Evolutionary conservation across 2,797 vertebrate genomes (phyloP).

Genomic region (Pseudochromis fuscus): DNA sequence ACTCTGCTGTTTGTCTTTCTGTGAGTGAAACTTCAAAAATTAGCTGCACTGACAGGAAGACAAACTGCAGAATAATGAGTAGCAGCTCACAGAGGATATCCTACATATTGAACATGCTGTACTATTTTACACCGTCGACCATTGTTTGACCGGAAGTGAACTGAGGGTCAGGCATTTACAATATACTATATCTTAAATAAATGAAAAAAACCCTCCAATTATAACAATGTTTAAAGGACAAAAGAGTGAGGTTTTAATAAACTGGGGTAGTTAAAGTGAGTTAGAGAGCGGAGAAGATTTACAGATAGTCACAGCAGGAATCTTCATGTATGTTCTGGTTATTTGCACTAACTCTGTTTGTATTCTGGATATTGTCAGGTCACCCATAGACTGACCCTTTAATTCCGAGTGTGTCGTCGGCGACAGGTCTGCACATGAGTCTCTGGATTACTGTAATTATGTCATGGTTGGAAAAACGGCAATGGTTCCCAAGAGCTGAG

Average conservation of each 20-base stretch:
- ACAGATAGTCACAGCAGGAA: constrained; percentile 23
- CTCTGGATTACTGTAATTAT: too few relatives aligned
- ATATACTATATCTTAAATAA: constrained; percentile 2
- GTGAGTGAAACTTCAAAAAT: constrained; percentile 30
- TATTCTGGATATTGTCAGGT: too few relatives aligned
- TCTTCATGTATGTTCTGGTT: too few relatives aligned
- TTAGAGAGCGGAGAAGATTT: constrained; percentile 25
- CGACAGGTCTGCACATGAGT: too few relatives aligned
- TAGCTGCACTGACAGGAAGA: neutral
- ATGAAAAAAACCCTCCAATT: neutral
- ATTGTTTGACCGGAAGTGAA: constrained; percentile 36
- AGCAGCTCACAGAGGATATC: constrained; percentile 11
- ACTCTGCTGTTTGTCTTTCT: constrained; percentile 20
- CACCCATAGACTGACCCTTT: too few relatives aligned
- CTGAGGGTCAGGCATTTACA: constrained; percentile 1
- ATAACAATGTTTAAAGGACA: constrained; percentile 3
- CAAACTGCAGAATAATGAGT: constrained; percentile 14
- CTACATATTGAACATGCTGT: constrained; percentile 34
- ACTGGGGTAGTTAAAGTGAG: constrained; percentile 5
- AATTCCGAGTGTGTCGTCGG: too few relatives aligned
- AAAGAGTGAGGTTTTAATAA: constrained; percentile 17
- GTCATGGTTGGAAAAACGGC: too few relatives aligned
- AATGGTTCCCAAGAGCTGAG: too few relatives aligned
- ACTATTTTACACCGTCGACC: neutral
- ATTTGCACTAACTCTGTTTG: too few relatives aligned